Percentiles rank a stretch among this genome's conserved stretches.
phyloP scores from a whole-genome alignment of 2,797 vertebrate genomes.

The Acanthurus lineatus region DNA sequence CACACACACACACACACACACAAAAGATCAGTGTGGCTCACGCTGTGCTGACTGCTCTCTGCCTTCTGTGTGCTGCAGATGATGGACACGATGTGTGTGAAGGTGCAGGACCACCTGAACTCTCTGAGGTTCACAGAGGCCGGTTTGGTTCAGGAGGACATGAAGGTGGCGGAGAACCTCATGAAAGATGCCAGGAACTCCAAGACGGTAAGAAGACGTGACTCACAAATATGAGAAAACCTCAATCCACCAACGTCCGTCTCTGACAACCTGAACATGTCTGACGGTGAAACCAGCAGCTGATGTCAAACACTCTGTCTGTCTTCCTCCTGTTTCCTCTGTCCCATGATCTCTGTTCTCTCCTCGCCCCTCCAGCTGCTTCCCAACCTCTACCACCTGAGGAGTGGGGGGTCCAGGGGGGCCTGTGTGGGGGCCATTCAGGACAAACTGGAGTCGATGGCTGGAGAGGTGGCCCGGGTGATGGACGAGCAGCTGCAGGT shows the following conservation, averaged over 20 bases:
- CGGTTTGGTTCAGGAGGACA: constrained; percentile 89
- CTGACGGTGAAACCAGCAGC: background rate
- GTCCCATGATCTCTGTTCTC: background rate
- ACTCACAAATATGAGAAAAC: too few species aligned
- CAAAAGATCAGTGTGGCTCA: background rate
- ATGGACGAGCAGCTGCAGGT: constrained; percentile 97
- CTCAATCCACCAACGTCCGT: too few species aligned
- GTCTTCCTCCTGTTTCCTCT: background rate
- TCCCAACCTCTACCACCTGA: constrained; percentile 93
- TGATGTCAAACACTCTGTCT: background rate
- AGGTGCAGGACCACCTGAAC: constrained; percentile 98
- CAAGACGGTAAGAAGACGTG: constrained; percentile 86
- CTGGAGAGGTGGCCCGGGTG: constrained; percentile 92
- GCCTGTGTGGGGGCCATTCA: constrained; percentile 90
- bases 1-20: background rate
- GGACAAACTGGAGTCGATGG: constrained; percentile 94
- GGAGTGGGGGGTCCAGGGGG: constrained; percentile 74
- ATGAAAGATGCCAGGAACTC: constrained; percentile 96
- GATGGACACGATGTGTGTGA: constrained; percentile 96
- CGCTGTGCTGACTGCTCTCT: background rate
- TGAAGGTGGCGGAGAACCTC: constrained; percentile 90
- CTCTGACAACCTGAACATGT: background rate
- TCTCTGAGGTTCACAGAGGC: constrained; percentile 90
- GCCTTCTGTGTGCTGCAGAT: constrained; percentile 82
- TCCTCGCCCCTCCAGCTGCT: constrained; percentile 84